Conservation (phyloP, 2,113 vertebrate species). For the Elanus axillaris region DNA sequence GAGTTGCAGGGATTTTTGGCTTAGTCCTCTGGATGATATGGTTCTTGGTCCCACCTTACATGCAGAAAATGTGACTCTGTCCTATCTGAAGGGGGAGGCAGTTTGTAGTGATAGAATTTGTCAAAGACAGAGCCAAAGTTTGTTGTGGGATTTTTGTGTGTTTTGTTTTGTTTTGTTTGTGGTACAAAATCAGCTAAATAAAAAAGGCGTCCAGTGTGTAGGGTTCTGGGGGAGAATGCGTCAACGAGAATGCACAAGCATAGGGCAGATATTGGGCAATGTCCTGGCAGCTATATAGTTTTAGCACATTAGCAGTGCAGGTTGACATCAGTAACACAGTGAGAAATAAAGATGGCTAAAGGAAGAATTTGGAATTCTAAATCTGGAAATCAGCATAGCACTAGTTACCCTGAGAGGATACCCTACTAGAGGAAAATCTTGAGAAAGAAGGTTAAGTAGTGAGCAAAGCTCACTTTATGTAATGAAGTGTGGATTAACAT, state of each 20-base stretch:
- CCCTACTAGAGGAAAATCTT: background rate
- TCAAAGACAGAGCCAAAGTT: background rate
- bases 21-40: background rate
- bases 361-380: background rate
- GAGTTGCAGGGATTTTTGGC: background rate
- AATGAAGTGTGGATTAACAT: background rate
- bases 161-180: background rate
- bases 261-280: background rate
- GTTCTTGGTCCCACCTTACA: background rate
- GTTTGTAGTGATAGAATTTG: background rate
- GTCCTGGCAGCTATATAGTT: background rate
- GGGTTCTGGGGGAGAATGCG: background rate
- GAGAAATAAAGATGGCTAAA: background rate
- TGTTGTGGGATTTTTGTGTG: background rate
- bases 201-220: fast-evolving
- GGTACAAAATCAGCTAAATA: background rate
- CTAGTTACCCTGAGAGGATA: background rate
- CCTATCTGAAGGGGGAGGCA: background rate
- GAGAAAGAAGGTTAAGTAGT: background rate
- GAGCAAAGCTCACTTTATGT: background rate
- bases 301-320: background rate
- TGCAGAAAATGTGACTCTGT: background rate
- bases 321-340: background rate
- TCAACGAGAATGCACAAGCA: background rate
- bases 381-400: background rate